phyloP scores from a whole-genome alignment of 2,888 invertebrate genomes.

The Julus scandinavius region DNA sequence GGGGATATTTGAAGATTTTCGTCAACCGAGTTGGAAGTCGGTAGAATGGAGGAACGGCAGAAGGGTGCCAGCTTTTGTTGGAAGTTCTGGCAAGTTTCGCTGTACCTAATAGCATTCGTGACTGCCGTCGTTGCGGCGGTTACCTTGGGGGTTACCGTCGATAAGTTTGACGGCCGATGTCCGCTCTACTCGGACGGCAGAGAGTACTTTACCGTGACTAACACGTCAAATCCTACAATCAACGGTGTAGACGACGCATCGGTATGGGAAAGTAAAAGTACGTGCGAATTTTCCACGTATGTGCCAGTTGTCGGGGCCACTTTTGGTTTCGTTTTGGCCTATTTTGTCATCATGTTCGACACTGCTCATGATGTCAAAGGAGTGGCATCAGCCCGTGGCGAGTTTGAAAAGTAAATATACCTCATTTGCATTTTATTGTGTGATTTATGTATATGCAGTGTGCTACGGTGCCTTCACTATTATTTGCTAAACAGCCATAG shows the following conservation, averaged over 20 bases:
- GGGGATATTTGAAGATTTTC: neutral
- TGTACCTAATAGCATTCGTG: constrained; percentile 55
- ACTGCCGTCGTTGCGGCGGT: constrained; percentile 54
- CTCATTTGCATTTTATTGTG: no score
- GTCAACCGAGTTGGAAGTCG: neutral
- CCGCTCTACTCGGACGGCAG: constrained; percentile 52
- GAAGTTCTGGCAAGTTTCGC: constrained; percentile 54
- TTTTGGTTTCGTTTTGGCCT: constrained; percentile 52
- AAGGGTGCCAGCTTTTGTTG: constrained; percentile 47
- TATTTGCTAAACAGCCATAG: neutral
- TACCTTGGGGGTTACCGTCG: constrained; percentile 52
- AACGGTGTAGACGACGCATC: constrained; percentile 17
- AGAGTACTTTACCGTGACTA: neutral
- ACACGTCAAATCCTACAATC: neutral
- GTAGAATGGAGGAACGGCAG: neutral
- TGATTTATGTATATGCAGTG: no score
- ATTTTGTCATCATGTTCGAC: constrained; percentile 53
- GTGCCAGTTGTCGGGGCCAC: neutral
- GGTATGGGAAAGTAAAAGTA: constrained; percentile 6
- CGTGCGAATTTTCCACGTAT: constrained; percentile 52
- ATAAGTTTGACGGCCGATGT: constrained; percentile 55
- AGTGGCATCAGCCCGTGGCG: neutral
- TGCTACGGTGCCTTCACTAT: no score
- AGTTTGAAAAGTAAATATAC: neutral
- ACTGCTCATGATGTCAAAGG: neutral